phyloP scores from a whole-genome alignment of 2,888 invertebrate species.

The Girardia tigrina region DNA sequence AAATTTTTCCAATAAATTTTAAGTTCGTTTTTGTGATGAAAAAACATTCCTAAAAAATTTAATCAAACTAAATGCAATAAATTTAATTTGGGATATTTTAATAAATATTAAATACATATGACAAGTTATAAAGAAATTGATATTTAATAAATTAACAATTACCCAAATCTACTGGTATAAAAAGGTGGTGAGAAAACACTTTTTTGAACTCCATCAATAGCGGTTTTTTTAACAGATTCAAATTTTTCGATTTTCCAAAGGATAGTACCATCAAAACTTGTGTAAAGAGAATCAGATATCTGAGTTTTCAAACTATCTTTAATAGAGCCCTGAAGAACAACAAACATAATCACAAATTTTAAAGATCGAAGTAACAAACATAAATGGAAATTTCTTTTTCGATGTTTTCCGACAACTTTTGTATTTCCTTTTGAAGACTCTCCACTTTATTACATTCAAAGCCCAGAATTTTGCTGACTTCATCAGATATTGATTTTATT shows the following conservation, averaged over 20 bases:
- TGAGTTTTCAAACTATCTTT: neutral
- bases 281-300: neutral
- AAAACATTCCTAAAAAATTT: no score
- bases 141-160: neutral
- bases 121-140: no score
- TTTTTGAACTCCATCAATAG: neutral
- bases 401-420: neutral
- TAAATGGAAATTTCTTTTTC: neutral
- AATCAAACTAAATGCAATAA: no score
- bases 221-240: neutral
- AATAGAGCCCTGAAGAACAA: neutral
- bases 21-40: no score
- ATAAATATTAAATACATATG: no score
- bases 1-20: no score
- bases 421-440: neutral
- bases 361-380: neutral
- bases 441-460: neutral
- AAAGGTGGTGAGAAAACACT: constrained; percentile 1
- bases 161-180: neutral
- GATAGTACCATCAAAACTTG: neutral
- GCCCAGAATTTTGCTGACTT: neutral
- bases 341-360: neutral
- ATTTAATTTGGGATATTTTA: no score
- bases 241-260: neutral
- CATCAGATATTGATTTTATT: no score